Evolutionary conservation across 2,113 vertebrate species (phyloP).

Genomic region (Grammomys dolichurus): DNA sequence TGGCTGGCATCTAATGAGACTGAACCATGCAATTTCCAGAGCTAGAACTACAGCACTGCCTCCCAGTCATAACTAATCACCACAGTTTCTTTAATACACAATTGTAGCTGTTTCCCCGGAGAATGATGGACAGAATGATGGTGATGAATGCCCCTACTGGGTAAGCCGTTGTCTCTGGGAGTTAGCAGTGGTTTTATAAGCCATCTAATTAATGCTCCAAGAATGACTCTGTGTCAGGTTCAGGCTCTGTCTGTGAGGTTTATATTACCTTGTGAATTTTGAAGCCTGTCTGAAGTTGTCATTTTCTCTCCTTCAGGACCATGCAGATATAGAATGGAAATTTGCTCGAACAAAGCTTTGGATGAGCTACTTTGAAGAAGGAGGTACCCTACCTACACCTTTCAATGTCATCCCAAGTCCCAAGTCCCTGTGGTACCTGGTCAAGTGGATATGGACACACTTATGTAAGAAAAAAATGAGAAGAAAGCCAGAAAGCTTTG

Average conservation of each 20-base stretch:
- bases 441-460: conserved; percentile 92
- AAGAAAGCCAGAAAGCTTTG: conserved; percentile 93
- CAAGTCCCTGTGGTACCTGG: conserved; percentile 95
- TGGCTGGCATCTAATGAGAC: neutral
- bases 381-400: conserved; percentile 96
- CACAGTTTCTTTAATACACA: conserved; percentile 29
- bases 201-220: conserved; percentile 61
- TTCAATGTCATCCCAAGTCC: conserved; percentile 99
- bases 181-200: conserved; percentile 50
- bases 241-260: neutral
- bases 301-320: conserved; percentile 90
- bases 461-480: conserved; percentile 90
- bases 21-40: neutral
- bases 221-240: conserved; percentile 8
- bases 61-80: conserved; percentile 44
- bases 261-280: conserved; percentile 53
- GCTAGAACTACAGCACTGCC: neutral
- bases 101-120: conserved; percentile 46
- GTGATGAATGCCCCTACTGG: neutral
- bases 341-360: conserved; percentile 99
- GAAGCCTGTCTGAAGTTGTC: conserved; percentile 44
- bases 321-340: conserved; percentile 99
- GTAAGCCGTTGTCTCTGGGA: conserved; percentile 12
- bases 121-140: neutral
- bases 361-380: conserved; percentile 99